Base-by-base conservation (phyloP, 2,113 vertebrate species). In the Pithys albifrons region DNA sequence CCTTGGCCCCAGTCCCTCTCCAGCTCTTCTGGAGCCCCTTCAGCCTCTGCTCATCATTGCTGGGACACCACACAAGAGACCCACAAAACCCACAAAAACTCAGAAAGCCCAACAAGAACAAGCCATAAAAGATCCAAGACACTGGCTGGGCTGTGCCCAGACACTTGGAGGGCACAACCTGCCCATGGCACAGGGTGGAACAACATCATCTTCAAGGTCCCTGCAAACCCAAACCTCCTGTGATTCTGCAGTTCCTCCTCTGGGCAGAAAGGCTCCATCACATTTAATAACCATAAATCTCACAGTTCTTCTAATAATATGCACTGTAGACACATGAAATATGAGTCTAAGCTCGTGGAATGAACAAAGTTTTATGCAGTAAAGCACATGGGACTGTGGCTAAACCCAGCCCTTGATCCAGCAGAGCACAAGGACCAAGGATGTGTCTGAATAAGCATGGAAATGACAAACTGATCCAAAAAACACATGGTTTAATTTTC, bases 361-460 rank as follows among this genome's bases (percentile, higher is more conserved):
- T 2, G 7, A 49, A 12, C 10, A 28, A 14, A 58, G 16, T 31
- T 82, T 64, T 29, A 41, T 8, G 31, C 24, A 17, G 24, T 51
- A 9, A 83, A 89, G 55, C 64, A 51, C 45, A 29, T 14, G 29
- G 51, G 76, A 69, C 19, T 35, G 31, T 1, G 2, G 62, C n/a
- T 85, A 51, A 75, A 43, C 8, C 71, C 1, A 74, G 22, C 11
- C 41, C 27, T 5, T 0, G 4, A 39, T 52, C 43, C 64, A 57
- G 39, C 59, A 73, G 27, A 65, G 24, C 9, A 45, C 0, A 0
- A 52, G 37, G 33, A 66, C 17, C 14, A 49, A 89, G 28, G 33
- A 8, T 33, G 14, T 1, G 35, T 43, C 91, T 74, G 57, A 58
- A 1, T 1, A 11, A 87, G 18, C 22, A 23, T 1, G 3, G 2